Percentiles rank a stretch among this genome's conserved stretches.
Conservation (phyloP, 1,140 invertebrate species). For the Capitella teleta region DNA sequence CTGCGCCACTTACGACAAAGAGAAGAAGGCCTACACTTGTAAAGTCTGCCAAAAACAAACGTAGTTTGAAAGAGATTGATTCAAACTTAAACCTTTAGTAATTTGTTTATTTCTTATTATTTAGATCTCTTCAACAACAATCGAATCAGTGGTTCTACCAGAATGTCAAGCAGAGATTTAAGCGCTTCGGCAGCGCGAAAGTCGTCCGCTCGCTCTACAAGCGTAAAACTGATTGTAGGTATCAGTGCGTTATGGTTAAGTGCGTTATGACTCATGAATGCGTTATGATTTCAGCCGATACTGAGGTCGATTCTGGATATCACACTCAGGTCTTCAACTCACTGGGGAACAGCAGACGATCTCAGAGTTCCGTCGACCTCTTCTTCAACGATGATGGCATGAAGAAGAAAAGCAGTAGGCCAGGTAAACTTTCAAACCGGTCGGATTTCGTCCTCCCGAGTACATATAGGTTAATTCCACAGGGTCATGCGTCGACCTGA, state of each 20-base stretch:
- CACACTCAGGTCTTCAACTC: neutral
- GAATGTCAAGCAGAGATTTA: slow-evolving; percentile 24
- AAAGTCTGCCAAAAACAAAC: slow-evolving; percentile 22
- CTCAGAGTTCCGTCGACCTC: no score
- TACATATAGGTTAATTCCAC: no score
- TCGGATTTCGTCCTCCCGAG: no score
- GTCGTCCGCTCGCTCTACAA: slow-evolving; percentile 33
- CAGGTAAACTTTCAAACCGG: no score
- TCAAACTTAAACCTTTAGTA: neutral
- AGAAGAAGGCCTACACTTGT: slow-evolving; percentile 23
- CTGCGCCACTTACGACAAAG: slow-evolving; percentile 19
- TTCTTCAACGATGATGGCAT: no score
- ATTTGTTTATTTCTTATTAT: neutral
- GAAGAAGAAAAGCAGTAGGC: no score
- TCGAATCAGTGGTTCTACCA: slow-evolving; percentile 33
- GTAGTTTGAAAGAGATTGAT: slow-evolving; percentile 14
- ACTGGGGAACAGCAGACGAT: no score
- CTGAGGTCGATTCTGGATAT: slow-evolving; percentile 27
- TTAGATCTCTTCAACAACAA: slow-evolving; percentile 24
- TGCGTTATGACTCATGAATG: neutral
- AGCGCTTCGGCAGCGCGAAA: slow-evolving; percentile 35
- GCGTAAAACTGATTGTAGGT: slow-evolving; percentile 14
- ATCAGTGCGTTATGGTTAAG: neutral
- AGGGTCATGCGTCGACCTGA: no score
- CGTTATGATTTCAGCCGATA: slow-evolving; percentile 21